Conservation (phyloP, 1,140 invertebrate species). For the Lepidurus arcticus region DNA sequence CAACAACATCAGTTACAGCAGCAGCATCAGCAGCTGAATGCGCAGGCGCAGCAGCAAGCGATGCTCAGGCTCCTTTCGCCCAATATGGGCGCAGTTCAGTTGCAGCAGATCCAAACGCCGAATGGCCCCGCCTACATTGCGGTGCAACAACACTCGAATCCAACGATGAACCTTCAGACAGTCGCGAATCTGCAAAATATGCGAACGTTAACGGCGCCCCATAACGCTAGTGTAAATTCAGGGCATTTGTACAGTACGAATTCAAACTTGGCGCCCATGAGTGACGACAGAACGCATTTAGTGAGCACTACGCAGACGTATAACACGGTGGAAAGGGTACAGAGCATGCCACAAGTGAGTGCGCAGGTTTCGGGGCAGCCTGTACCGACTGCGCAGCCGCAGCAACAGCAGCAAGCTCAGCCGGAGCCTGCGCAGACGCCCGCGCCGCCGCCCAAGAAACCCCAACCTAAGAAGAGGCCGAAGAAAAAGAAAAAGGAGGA, state of each 20-base stretch:
- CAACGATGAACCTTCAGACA: slow-evolving; percentile 33
- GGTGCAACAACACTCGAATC: slow-evolving; percentile 38
- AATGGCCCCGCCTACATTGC: slow-evolving; percentile 49
- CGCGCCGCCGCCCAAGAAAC: slow-evolving; percentile 38
- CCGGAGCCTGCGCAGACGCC: neutral
- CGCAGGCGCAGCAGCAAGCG: slow-evolving; percentile 36
- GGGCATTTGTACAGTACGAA: neutral
- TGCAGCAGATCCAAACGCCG: slow-evolving; percentile 50
- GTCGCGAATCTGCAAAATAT: slow-evolving; percentile 11
- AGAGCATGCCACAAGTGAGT: neutral
- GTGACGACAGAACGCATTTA: neutral
- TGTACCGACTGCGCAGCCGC: slow-evolving; percentile 20
- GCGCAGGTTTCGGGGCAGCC: neutral
- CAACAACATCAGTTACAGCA: slow-evolving; percentile 38
- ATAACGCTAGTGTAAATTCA: neutral
- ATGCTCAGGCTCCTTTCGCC: slow-evolving; percentile 33
- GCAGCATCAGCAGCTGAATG: slow-evolving; percentile 36
- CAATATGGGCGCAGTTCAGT: slow-evolving; percentile 42
- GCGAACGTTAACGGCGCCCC: neutral
- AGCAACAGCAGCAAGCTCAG: slow-evolving; percentile 22
- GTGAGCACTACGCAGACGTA: neutral
- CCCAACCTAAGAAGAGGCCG: slow-evolving; percentile 48
- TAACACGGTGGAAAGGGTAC: neutral
- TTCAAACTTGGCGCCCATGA: neutral
- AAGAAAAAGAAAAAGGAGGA: slow-evolving; percentile 51